These are phyloP conservation scores for Campylorhamphus procurvoides DNA, from an alignment of 2,113 vertebrate species.

Conservation along the genomic window DNA sequence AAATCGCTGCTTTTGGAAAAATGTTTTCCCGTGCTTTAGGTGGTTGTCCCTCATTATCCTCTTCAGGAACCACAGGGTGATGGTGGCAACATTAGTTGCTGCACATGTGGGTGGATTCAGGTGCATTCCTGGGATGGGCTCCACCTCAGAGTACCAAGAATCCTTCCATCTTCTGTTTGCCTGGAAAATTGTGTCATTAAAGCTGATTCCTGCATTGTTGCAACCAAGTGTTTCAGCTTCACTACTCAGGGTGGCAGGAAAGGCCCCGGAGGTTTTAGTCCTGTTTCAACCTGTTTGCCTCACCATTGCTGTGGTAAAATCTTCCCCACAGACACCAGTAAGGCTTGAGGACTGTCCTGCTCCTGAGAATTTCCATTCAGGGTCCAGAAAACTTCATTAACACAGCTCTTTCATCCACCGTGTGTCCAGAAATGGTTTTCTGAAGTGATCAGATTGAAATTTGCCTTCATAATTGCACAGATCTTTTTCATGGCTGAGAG, in stretches of 20 bases:
- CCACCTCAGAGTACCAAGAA: background rate
- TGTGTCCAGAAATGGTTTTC: background rate
- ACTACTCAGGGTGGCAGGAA: background rate
- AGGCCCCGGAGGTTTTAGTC: background rate
- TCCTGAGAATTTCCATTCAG: background rate
- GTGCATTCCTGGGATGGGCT: background rate
- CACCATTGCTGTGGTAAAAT: background rate
- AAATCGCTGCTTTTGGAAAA: background rate
- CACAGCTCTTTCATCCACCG: background rate
- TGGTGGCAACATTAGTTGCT: background rate
- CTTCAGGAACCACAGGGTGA: fast-evolving
- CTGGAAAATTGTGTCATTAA: background rate
- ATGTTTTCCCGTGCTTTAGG: background rate
- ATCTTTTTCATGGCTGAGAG: background rate
- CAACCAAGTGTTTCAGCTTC: background rate
- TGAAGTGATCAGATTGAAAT: background rate
- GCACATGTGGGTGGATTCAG: background rate
- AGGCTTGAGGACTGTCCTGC: background rate
- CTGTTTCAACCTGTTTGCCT: background rate
- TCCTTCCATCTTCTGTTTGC: background rate
- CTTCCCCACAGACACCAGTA: background rate
- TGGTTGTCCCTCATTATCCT: background rate
- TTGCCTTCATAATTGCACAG: background rate
- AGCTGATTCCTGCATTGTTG: background rate
- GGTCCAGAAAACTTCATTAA: background rate